Evolutionary conservation across 2,888 invertebrate genomes (phyloP).

Genomic region (Lacanobia wlatinum): DNA sequence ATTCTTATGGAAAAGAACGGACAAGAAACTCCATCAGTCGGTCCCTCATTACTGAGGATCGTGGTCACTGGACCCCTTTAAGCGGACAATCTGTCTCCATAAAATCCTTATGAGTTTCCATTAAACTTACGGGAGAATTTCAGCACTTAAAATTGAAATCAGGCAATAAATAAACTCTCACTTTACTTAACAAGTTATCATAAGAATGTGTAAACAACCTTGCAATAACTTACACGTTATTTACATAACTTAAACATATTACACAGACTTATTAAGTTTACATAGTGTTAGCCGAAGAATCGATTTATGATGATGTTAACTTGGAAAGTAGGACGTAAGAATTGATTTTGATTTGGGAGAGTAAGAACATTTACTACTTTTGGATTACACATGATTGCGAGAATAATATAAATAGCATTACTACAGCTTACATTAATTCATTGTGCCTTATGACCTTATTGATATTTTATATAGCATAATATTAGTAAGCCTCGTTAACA

Average conservation of each 20-base stretch:
- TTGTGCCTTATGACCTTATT: neutral
- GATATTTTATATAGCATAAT: too few relatives aligned
- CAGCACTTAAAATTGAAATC: constrained; percentile 9
- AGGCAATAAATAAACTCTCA: constrained; percentile 24
- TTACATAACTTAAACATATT: constrained; percentile 34
- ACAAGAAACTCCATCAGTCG: too few relatives aligned
- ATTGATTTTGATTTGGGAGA: constrained; percentile 55
- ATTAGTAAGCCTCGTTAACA: neutral
- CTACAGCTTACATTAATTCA: neutral
- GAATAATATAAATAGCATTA: neutral
- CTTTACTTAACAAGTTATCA: constrained; percentile 7
- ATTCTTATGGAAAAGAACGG: too few relatives aligned
- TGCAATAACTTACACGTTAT: constrained; percentile 31
- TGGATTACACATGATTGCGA: constrained; percentile 13
- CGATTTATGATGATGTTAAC: constrained; percentile 22
- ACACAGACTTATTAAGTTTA: constrained; percentile 28
- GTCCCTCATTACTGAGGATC: too few relatives aligned
- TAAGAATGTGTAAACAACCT: constrained; percentile 7
- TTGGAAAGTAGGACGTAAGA: constrained; percentile 36
- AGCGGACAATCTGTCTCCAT: neutral
- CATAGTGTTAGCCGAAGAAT: constrained; percentile 23
- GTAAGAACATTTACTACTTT: constrained; percentile 26
- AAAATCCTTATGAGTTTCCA: neutral
- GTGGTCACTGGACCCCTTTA: too few relatives aligned
- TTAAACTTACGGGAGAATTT: neutral